Percentiles rank a stretch among this genome's conserved stretches.
Evolutionary conservation across 2,797 vertebrate genomes (phyloP).

Genomic region (Etheostoma perlongum): DNA sequence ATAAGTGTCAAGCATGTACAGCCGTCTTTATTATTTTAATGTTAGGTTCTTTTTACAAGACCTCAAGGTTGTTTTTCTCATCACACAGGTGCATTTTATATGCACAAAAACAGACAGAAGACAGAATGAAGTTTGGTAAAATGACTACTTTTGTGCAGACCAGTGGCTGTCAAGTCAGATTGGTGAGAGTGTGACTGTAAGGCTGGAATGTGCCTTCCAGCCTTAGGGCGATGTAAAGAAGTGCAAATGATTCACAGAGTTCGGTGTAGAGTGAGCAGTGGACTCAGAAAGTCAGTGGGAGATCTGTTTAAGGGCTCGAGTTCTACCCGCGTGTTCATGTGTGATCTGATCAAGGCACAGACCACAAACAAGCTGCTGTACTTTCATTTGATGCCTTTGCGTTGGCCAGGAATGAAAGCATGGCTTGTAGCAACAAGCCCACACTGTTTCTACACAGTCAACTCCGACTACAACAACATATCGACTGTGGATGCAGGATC

Average conservation of each 20-base stretch:
- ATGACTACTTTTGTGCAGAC: constrained; percentile 34
- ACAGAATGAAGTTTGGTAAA: constrained; percentile 14
- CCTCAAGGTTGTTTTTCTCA: no score
- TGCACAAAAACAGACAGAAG: no score
- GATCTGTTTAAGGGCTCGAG: constrained; percentile 42
- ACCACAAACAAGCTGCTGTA: constrained; percentile 70
- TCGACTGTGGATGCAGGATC: constrained; percentile 49
- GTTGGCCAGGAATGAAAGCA: constrained; percentile 76
- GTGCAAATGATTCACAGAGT: constrained; percentile 60
- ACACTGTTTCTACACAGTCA: constrained; percentile 66
- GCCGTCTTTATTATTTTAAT: no score
- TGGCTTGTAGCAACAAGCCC: constrained; percentile 72
- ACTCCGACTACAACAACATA: constrained; percentile 53
- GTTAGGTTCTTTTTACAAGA: no score
- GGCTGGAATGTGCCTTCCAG: constrained; percentile 51
- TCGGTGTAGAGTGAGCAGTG: constrained; percentile 35
- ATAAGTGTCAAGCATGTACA: no score
- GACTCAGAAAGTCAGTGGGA: constrained; percentile 60
- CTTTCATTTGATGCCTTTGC: constrained; percentile 73
- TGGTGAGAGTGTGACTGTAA: constrained; percentile 37
- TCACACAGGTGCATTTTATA: no score
- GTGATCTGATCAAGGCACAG: constrained; percentile 75
- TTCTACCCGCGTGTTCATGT: constrained; percentile 59
- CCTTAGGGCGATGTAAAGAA: constrained; percentile 50
- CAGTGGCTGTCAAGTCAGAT: constrained; percentile 40